Base-by-base conservation (phyloP, 2,113 vertebrate genomes). In the Gymnogyps californianus region DNA sequence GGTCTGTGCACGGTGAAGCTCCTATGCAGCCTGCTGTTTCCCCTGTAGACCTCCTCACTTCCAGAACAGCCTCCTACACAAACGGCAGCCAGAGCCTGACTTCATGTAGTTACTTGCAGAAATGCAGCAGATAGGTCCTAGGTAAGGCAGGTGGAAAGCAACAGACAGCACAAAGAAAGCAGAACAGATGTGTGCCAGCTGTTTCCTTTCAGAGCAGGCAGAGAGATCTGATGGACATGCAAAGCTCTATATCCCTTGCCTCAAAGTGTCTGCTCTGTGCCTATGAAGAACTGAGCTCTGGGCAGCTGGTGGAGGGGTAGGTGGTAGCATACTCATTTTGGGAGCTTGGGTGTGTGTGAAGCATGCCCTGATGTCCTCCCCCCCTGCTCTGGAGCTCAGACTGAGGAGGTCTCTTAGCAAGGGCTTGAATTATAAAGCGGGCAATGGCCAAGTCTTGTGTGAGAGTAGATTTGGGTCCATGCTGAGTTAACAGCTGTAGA, bases 311-410 rank as follows among this genome's bases (percentile, higher is more conserved):
- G 28, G 18, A n/a, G 18, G 6, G 16, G 9, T 52, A 19, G 16
- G 8, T 51, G 47, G 29, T 19, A 25, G 9, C 3, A 1, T 40
- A 10, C 3, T 14, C 2, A 0, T 36, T 74, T 74, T 32, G 46
- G n/a, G 59, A 81, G 12, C 49, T 40, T 54, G 28, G 6, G 5
- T 66, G 9, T 67, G 16, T 10, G 2, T 38, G 84, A 54, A 89
- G 38, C 13, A 3, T 38, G 16, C 25, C 28, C 31, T 40, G 40
- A 16, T 81, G 24, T 80, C 14, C 4, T 36, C 21, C 18, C 28
- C 8, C 5, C 13, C 19, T 51, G 14, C 11, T 75, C 57, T 83
- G 58, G 40, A 66, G 34, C 24, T 65, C 34, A 69, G 31, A 5
- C 15, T 75, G 75, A 49, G 52, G 65, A 42, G 34, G 6, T 16